Percentiles rank a stretch among this genome's conserved stretches.
Evolutionary conservation across 2,888 invertebrate species (phyloP).

Genomic region (Chalcosyrphus nemorum): DNA sequence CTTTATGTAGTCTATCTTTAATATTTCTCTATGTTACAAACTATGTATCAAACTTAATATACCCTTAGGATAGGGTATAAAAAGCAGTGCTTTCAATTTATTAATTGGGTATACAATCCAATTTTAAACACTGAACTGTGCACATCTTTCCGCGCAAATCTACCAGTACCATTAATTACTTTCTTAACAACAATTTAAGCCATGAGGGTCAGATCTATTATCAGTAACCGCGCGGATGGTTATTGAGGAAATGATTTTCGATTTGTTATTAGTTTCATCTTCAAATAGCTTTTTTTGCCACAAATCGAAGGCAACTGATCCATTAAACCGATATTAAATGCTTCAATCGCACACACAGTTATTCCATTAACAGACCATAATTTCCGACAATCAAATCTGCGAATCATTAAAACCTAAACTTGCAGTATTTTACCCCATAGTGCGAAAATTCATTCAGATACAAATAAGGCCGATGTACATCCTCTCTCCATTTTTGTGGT

Average conservation of each 20-base stretch:
- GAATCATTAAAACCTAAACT: conserved; percentile 9
- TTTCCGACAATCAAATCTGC: conserved; percentile 1
- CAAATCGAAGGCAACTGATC: not conserved
- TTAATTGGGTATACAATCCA: too few relatives aligned
- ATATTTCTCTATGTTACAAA: too few relatives aligned
- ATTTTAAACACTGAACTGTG: too few relatives aligned
- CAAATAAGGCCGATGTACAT: not conserved
- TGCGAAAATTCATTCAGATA: conserved; percentile 6
- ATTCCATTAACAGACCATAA: not conserved
- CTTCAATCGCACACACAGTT: not conserved
- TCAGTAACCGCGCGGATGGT: not conserved
- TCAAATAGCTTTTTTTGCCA: not conserved
- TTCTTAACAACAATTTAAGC: not conserved
- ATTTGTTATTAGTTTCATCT: not conserved
- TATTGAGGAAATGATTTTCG: not conserved
- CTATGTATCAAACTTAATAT: too few relatives aligned
- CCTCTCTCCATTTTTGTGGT: not conserved
- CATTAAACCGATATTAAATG: not conserved
- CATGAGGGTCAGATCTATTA: not conserved
- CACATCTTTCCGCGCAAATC: too few relatives aligned
- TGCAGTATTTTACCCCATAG: not conserved
- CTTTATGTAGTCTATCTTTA: too few relatives aligned
- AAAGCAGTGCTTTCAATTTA: too few relatives aligned
- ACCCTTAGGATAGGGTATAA: too few relatives aligned
- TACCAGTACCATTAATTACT: not conserved